These are phyloP conservation scores for Agrotis clavis DNA, from an alignment of 2,888 invertebrate species.

Conservation along the genomic window DNA sequence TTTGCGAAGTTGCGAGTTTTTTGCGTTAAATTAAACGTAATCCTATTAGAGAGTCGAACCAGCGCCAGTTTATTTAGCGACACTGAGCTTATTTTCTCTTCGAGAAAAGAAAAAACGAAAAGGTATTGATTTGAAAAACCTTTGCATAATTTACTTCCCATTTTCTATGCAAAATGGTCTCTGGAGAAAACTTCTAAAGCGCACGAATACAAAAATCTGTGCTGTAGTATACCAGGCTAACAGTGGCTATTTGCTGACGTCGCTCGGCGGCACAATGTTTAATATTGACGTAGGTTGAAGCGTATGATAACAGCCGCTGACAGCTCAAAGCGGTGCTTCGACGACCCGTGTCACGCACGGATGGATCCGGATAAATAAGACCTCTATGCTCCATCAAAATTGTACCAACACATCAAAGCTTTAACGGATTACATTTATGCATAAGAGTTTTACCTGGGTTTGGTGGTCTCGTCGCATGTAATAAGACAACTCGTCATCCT, in stretches of 20 bases:
- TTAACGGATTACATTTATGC: conserved; percentile 68
- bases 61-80: conserved; percentile 25
- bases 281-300: conserved; percentile 60
- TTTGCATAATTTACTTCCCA: conserved; percentile 29
- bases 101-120: conserved; percentile 7
- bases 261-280: conserved; percentile 44
- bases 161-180: conserved; percentile 38
- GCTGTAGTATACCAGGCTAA: conserved; percentile 7
- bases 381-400: conserved; percentile 51
- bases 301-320: conserved; percentile 58
- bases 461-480: conserved; percentile 58
- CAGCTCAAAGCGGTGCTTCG: conserved; percentile 65
- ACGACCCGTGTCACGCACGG: conserved; percentile 67
- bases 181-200: conserved; percentile 16
- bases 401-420: conserved; percentile 68
- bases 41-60: conserved; percentile 31
- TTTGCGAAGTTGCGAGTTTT: conserved; percentile 7
- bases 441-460: conserved; percentile 42
- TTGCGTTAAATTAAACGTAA: conserved; percentile 37
- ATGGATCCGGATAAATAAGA: conserved; percentile 61
- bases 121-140: conserved; percentile 39
- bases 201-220: conserved; percentile 38
- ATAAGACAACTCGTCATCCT: conserved; percentile 51
- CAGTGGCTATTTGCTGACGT: conserved; percentile 32
- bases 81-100: conserved; percentile 13